Evolutionary conservation across 2,888 invertebrate genomes (phyloP).

Genomic region (Resseliella maxima): DNA sequence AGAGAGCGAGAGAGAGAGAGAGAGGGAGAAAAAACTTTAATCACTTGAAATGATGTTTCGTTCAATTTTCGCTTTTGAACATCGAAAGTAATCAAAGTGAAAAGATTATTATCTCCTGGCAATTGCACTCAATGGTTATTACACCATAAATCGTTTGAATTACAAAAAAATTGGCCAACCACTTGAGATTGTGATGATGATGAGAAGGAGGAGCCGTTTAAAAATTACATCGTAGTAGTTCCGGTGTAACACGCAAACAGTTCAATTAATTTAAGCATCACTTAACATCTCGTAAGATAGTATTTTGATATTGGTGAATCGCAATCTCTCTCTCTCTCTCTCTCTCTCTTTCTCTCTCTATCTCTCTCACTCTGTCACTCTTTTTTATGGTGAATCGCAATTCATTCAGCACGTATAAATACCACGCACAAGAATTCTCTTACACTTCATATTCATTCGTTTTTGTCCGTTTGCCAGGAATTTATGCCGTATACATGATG

Average conservation of each 20-base stretch:
- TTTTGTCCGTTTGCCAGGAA: not conserved
- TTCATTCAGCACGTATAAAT: not conserved
- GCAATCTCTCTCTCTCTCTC: too few species aligned
- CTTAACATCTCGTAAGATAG: conserved; percentile 2
- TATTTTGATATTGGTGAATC: conserved; percentile 1
- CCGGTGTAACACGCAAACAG: not conserved
- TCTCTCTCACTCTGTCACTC: too few species aligned
- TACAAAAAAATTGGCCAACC: conserved; percentile 7
- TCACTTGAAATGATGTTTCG: not conserved
- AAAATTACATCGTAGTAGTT: not conserved
- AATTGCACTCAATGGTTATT: not conserved
- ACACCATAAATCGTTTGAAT: not conserved
- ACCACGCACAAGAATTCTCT: conserved; percentile 4
- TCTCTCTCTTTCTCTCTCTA: too few species aligned
- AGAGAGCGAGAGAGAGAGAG: too few species aligned
- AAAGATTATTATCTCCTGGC: not conserved
- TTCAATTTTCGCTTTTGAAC: not conserved
- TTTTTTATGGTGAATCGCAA: conserved; percentile 13
- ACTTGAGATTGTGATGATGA: not conserved
- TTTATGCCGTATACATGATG: conserved; percentile 35
- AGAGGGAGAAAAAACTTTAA: not conserved
- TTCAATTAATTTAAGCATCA: conserved; percentile 40
- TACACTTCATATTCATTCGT: not conserved
- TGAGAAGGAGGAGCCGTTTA: too few species aligned
- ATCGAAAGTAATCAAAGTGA: not conserved